phyloP scores from a whole-genome alignment of 2,888 invertebrate species.

The Protodeltote pygarga region DNA sequence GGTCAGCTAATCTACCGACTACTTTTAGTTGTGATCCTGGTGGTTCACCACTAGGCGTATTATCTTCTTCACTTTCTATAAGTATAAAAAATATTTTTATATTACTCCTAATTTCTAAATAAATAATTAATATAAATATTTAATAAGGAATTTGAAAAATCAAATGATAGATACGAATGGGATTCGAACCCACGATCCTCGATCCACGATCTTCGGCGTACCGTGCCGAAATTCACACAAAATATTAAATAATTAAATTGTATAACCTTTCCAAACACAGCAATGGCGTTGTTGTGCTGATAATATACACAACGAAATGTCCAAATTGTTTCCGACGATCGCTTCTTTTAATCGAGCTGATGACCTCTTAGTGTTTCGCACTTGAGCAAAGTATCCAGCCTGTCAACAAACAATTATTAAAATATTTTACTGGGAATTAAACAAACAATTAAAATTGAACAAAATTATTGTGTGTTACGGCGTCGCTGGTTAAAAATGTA shows the following conservation, averaged over 20 bases:
- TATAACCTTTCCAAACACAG: conserved; percentile 92
- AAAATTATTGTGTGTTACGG: no score
- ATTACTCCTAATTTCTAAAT: not conserved
- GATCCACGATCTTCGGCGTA: no score
- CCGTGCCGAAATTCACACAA: no score
- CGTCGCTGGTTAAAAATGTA: no score
- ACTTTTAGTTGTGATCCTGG: conserved; percentile 94
- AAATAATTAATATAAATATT: no score
- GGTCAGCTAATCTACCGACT: conserved; percentile 94
- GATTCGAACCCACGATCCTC: no score
- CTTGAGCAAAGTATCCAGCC: conserved; percentile 99
- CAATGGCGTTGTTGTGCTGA: conserved; percentile 99
- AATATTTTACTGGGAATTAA: not conserved
- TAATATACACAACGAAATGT: conserved; percentile 96
- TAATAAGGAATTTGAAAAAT: no score
- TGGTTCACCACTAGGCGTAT: conserved; percentile 83
- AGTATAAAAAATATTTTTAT: conserved; percentile 5
- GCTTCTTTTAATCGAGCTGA: conserved; percentile 98
- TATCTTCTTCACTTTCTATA: conserved; percentile 71
- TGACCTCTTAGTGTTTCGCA: conserved; percentile 98
- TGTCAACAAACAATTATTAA: conserved; percentile 68
- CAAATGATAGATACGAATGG: no score
- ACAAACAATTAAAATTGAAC: no score
- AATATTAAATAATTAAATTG: no score
- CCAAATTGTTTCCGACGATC: conserved; percentile 96